A percentile compares a stretch with the other conserved stretches of the same genome.
These are phyloP conservation scores for Valencia hispanica DNA, from an alignment of 2,797 vertebrate genomes.

Conservation along the genomic window DNA sequence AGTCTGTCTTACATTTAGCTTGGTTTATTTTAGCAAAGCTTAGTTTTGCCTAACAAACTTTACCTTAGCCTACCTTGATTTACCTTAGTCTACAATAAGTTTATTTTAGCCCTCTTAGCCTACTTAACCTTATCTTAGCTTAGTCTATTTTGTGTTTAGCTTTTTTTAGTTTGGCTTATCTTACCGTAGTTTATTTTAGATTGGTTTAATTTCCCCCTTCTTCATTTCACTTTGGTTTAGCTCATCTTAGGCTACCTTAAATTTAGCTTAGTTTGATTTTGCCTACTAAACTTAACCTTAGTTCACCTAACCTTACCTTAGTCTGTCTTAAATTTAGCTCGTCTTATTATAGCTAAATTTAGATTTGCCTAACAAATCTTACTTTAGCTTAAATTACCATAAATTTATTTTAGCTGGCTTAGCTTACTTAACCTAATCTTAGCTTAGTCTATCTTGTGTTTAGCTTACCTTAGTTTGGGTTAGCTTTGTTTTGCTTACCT, in stretches of 20 bases:
- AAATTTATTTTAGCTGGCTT: not conserved
- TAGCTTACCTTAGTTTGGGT: not conserved
- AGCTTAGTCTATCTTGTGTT: not conserved
- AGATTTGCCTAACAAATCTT: too few species aligned
- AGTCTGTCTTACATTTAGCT: too few species aligned
- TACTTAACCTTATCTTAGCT: not conserved
- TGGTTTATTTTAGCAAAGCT: too few species aligned
- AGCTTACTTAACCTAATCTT: not conserved
- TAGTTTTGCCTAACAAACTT: not conserved
- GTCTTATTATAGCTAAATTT: too few species aligned
- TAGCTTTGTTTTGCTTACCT: not conserved
- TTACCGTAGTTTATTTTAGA: too few species aligned
- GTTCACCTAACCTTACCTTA: too few species aligned
- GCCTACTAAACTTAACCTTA: not conserved
- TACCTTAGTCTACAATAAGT: too few species aligned
- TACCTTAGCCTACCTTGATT: too few species aligned
- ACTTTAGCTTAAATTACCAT: too few species aligned
- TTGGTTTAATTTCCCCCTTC: too few species aligned
- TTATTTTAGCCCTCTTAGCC: not conserved
- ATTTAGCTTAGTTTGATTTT: not conserved
- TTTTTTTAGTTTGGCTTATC: not conserved
- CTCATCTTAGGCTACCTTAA: too few species aligned
- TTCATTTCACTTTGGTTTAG: too few species aligned
- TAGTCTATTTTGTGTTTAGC: not conserved
- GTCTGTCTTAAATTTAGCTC: not conserved